phyloP scores from a whole-genome alignment of 30 jellyfish, hydroid and myxozoan genomes.

The Rhopilema esculentum region DNA sequence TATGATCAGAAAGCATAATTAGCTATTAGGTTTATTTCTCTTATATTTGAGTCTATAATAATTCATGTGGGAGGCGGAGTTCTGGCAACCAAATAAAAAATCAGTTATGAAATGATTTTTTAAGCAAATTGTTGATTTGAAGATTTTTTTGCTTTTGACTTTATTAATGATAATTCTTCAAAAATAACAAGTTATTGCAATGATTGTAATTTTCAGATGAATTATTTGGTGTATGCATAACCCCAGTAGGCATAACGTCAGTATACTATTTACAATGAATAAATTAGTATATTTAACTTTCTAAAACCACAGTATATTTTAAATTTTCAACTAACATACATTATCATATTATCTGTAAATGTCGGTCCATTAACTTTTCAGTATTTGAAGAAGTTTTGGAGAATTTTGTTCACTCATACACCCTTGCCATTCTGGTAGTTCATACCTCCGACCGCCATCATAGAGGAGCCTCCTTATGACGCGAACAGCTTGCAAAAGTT shows the following conservation, averaged over 20 bases:
- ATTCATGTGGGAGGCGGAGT: too few relatives aligned
- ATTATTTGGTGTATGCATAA: too few relatives aligned
- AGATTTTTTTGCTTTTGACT: too few relatives aligned
- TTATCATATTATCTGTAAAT: slow-evolving; percentile 38
- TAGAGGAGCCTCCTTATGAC: neutral
- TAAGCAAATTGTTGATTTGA: too few relatives aligned
- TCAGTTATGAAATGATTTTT: too few relatives aligned
- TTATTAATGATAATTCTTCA: neutral
- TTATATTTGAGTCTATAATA: too few relatives aligned
- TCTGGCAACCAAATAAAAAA: too few relatives aligned
- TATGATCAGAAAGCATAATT: too few relatives aligned
- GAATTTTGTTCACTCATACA: neutral
- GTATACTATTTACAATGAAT: slow-evolving; percentile 65
- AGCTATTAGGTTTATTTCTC: too few relatives aligned
- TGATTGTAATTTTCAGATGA: neutral
- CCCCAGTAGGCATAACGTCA: slow-evolving; percentile 54
- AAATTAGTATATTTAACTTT: slow-evolving; percentile 69
- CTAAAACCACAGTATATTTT: slow-evolving; percentile 76
- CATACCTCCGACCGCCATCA: neutral
- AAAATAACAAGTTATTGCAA: neutral
- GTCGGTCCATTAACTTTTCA: slow-evolving; percentile 19
- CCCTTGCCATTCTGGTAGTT: neutral
- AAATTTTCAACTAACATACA: slow-evolving; percentile 50
- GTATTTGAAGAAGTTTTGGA: neutral
- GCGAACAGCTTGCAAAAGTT: neutral